Base-by-base conservation (phyloP, 2,113 vertebrate species). In the Empidonax alnorum region DNA sequence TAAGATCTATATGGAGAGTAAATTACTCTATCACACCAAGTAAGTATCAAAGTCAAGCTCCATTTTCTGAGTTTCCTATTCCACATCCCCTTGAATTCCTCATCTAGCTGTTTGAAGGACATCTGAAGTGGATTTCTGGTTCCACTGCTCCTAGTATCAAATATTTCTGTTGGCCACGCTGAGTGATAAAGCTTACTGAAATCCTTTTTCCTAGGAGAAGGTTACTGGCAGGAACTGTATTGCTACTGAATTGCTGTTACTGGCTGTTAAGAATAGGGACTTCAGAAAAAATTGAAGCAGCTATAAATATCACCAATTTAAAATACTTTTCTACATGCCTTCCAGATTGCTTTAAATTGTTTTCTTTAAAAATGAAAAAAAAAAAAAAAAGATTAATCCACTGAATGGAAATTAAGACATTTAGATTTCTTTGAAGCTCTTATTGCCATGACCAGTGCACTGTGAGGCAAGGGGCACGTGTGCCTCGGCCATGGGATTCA, bases 1-100 rank as follows among this genome's bases (percentile, higher is more conserved):
- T 96, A 87, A 97, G 93, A 97, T 97, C 97, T 97, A 94, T 96
- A 96, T 62, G 68, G 92, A 96, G 93, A 97, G 87, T 97, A 97
- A 98, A 98, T 98, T 97, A 97, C 89, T 97, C 97, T 97, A 98
- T 98, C 98, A 98, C 92, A 90, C 86, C 92, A 97, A 97, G 87
- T 97, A 96, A 98, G 96, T 96, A 96, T 97, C 97, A 98, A 98
- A 98, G 97, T 98, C 97, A 97, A 95, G 87, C 76, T 93, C 96
- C 94, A 96, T 97, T 96, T 97, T 97, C 92, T 88, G 87, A 80
- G 59, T 86, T 98, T 96, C 97, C 94, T 82, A 91, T 97, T 98
- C 94, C 81, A 56, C 85, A 97, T 97, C 93, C 65, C 94, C 94
- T 97, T 97, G 96, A 96, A 98, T 97, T 97, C 95, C 96, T 97